These are phyloP conservation scores for Agraylea sexmaculata DNA, from an alignment of 1,140 invertebrate genomes.

Conservation along the genomic window DNA sequence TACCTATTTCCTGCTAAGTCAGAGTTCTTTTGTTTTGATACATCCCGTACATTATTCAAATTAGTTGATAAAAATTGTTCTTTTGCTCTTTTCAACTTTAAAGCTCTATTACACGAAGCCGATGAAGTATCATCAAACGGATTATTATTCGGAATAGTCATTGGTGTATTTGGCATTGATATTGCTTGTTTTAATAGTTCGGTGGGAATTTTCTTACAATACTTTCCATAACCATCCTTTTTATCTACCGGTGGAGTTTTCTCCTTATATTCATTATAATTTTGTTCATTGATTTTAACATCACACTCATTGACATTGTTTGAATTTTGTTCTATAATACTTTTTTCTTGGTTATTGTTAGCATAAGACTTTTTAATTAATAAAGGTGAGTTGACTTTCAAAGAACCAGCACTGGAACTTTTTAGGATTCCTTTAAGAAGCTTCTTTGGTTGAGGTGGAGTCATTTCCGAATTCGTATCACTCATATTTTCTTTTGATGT, in stretches of 20 bases:
- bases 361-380: too few relatives aligned
- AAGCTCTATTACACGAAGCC: constrained; percentile 20
- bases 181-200: constrained; percentile 16
- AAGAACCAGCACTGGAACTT: constrained; percentile 29
- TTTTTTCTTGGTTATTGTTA: too few relatives aligned
- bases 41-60: constrained; percentile 1
- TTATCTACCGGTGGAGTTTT: too few relatives aligned
- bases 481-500: constrained; percentile 27
- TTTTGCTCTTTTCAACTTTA: constrained; percentile 36
- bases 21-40: constrained; percentile 12
- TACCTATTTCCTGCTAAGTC: constrained; percentile 21
- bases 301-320: too few relatives aligned
- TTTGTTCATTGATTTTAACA: too few relatives aligned
- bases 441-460: constrained; percentile 33
- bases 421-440: constrained; percentile 28
- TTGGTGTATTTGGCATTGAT: constrained; percentile 15
- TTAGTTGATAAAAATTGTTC: constrained; percentile 33
- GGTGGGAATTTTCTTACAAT: constrained; percentile 16
- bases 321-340: too few relatives aligned
- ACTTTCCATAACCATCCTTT: too few relatives aligned
- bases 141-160: constrained; percentile 10
- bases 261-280: too few relatives aligned
- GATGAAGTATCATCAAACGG: not conserved
- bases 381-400: constrained; percentile 21
- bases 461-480: constrained; percentile 24